Evolutionary conservation across 1,140 invertebrate genomes (phyloP), one percentile per base, ranked within the genome.

Genomic region (Drosophila pallidifrons): DNA sequence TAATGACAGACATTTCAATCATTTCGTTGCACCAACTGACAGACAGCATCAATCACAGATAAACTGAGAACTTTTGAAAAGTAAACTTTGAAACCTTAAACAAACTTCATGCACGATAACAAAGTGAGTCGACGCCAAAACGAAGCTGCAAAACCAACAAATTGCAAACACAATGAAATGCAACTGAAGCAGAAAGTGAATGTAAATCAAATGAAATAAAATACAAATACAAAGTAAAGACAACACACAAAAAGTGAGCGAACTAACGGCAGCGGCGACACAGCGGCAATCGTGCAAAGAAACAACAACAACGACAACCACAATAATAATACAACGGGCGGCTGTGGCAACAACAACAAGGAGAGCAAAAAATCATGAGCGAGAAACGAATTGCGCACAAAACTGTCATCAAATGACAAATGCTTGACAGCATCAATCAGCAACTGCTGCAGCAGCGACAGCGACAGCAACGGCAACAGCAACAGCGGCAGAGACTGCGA

Each of bases 371-470:
- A 87, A 87, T 83, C 90, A 91, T 91, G 91, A 88, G 75, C 81
- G 79, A 83, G 76, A 91, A 91, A 91, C 87, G 90, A 85, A 81
- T 91, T 89, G 91, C 91, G 87, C 90, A 91, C 87, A 91, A 88
- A 88, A 91, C 91, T 91, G 91, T 91, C 91, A 91, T 91, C 90
- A 91, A 91, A 90, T 91, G 91, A 91, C 91, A 91, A 91, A 91
- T 91, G 86, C 86, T 91, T 88, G 91, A 90, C 90, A 88, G 90
- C 91, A 91, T 91, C 91, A 91, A 91, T 91, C 91, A 91, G 60
- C 75, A 71, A 75, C 65, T 70, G 64, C 70, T 69, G 67, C 79
- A 60, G 73, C 81, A 72, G 52, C 77, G 28, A 30, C 55, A 25
- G 38, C 47, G 8, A 13, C 38, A 70, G 55, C 67, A 30, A 60